A percentile compares a stretch with the other conserved stretches of the same genome.
phyloP scores from a whole-genome alignment of 2,113 vertebrate species.

The Pomatorhinus ruficollis region DNA sequence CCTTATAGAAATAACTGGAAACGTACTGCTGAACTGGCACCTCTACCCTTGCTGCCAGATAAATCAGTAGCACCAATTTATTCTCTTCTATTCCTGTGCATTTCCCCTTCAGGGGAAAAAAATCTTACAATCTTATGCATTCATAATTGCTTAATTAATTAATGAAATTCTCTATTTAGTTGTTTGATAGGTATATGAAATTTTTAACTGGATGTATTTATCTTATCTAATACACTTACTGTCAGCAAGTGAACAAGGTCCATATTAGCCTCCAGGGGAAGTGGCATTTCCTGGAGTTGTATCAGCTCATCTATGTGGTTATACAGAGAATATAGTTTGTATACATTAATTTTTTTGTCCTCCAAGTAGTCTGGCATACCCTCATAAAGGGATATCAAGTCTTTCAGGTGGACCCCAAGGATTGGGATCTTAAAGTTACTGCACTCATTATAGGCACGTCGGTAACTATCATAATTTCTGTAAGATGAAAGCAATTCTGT shows the following conservation, averaged over 20 bases:
- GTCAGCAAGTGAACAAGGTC: constrained; percentile 94
- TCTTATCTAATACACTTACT: constrained; percentile 71
- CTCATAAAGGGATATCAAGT: constrained; percentile 91
- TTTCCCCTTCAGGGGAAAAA: neutral
- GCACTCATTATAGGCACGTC: constrained; percentile 86
- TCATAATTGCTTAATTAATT: neutral
- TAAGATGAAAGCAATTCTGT: constrained; percentile 93
- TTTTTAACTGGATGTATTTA: neutral
- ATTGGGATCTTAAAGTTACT: constrained; percentile 93
- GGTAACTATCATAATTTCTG: constrained; percentile 93
- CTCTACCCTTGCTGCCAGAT: neutral
- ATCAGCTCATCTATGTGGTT: constrained; percentile 91
- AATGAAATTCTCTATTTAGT: neutral
- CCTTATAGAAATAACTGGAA: neutral
- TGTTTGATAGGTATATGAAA: neutral
- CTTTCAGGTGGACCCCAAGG: constrained; percentile 94
- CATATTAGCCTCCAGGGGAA: constrained; percentile 91
- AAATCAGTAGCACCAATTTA: neutral
- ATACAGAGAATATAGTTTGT: constrained; percentile 91
- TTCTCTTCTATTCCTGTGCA: neutral
- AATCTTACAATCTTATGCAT: neutral
- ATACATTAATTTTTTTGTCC: constrained; percentile 89
- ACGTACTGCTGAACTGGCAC: neutral
- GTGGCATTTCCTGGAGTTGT: constrained; percentile 89
- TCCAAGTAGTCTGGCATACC: constrained; percentile 93